Percentiles rank a stretch among this genome's conserved stretches.
Evolutionary conservation across 2,113 vertebrate genomes (phyloP).

Genomic region (Ceyx melanurus): DNA sequence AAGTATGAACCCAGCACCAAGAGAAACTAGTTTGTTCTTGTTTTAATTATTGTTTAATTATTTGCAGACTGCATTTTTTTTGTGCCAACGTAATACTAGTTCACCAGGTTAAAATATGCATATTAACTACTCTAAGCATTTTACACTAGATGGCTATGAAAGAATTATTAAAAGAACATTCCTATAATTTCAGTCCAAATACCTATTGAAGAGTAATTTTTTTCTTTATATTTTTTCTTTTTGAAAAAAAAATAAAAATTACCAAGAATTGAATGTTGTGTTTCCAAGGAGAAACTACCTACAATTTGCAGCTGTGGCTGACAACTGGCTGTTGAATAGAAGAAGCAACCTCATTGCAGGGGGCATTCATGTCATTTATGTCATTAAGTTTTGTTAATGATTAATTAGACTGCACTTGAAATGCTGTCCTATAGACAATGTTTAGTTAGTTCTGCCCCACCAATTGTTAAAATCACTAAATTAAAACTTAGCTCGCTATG

Average conservation of each 20-base stretch:
- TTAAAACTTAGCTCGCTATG: slow-evolving; percentile 2
- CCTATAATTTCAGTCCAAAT: not conserved
- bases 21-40: slow-evolving; percentile 37
- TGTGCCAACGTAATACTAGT: slow-evolving; percentile 39
- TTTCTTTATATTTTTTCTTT: not conserved
- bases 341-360: slow-evolving; percentile 21
- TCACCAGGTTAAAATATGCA: slow-evolving; percentile 49
- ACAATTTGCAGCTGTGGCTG: slow-evolving; percentile 11
- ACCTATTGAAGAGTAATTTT: not conserved
- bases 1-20: slow-evolving; percentile 11
- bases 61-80: slow-evolving; percentile 52
- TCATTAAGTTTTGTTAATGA: slow-evolving; percentile 37
- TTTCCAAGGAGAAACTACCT: slow-evolving; percentile 35
- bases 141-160: slow-evolving; percentile 1
- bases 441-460: not conserved
- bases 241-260: no score
- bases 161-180: not conserved
- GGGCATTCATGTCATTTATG: slow-evolving; percentile 26
- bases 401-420: slow-evolving; percentile 60
- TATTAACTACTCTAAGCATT: slow-evolving; percentile 21
- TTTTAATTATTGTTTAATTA: slow-evolving; percentile 62
- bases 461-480: slow-evolving; percentile 15
- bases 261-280: not conserved
- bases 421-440: slow-evolving; percentile 24
- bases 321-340: not conserved